Percentiles rank a stretch among this genome's conserved stretches.
Evolutionary conservation across 2,888 invertebrate genomes (phyloP).

Genomic region (Boloria selene): DNA sequence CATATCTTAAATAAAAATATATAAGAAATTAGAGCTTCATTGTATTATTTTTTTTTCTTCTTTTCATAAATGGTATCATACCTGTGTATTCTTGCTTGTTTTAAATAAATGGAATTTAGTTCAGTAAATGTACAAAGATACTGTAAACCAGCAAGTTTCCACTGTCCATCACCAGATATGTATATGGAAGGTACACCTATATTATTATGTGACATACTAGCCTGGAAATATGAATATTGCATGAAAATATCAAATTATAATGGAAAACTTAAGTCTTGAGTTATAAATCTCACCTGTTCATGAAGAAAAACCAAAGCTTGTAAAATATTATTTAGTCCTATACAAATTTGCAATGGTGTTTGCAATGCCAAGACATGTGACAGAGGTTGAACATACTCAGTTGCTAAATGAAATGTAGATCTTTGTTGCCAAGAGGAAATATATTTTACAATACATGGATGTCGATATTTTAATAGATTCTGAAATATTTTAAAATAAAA

Average conservation of each 20-base stretch:
- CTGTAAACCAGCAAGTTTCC: slow-evolving; percentile 94
- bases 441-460: slow-evolving; percentile 93
- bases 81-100: slow-evolving; percentile 85
- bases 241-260: slow-evolving; percentile 1
- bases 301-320: slow-evolving; percentile 92
- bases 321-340: slow-evolving; percentile 91
- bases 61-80: slow-evolving; percentile 37
- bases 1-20: slow-evolving; percentile 78
- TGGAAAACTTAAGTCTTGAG: not conserved
- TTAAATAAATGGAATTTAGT: slow-evolving; percentile 84
- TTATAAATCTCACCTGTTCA: slow-evolving; percentile 82
- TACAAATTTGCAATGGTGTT: slow-evolving; percentile 90
- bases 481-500: slow-evolving; percentile 59
- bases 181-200: slow-evolving; percentile 90
- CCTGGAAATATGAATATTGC: slow-evolving; percentile 68
- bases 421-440: slow-evolving; percentile 90
- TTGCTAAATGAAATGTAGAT: slow-evolving; percentile 89
- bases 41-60: not conserved
- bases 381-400: slow-evolving; percentile 91
- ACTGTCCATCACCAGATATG: slow-evolving; percentile 91
- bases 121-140: slow-evolving; percentile 87
- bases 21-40: too few species aligned
- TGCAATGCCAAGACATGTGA: slow-evolving; percentile 84
- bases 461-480: slow-evolving; percentile 93
- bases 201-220: slow-evolving; percentile 91